phyloP scores from a whole-genome alignment of 1,140 invertebrate genomes.

The Drosophila setifemur region DNA sequence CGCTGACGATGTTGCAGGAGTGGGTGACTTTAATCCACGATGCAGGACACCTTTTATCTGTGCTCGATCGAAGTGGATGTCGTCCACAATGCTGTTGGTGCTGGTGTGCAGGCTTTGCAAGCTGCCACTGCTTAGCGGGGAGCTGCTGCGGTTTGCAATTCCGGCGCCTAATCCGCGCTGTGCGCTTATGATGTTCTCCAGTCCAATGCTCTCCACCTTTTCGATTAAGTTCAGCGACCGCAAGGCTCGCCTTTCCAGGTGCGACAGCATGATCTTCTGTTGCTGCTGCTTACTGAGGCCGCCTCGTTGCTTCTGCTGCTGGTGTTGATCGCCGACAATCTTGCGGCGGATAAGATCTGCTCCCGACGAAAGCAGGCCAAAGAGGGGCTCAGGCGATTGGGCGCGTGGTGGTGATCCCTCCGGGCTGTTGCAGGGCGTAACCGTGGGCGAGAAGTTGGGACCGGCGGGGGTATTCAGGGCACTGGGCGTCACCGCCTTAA shows the following conservation, averaged over 20 bases:
- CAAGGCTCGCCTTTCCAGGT: slow-evolving; percentile 83
- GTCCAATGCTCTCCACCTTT: slow-evolving; percentile 87
- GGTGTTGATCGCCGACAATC: slow-evolving; percentile 83
- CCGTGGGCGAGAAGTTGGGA: slow-evolving; percentile 88
- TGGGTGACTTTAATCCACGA: slow-evolving; percentile 62
- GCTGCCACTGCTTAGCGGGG: slow-evolving; percentile 87
- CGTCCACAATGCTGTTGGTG: slow-evolving; percentile 82
- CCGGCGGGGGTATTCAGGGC: slow-evolving; percentile 87
- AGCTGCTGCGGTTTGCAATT: slow-evolving; percentile 83
- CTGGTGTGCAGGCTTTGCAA: slow-evolving; percentile 84
- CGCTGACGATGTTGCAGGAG: slow-evolving; percentile 20
- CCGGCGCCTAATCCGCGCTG: slow-evolving; percentile 78
- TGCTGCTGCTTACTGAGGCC: slow-evolving; percentile 81
- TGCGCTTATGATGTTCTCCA: slow-evolving; percentile 87
- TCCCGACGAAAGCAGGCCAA: slow-evolving; percentile 87
- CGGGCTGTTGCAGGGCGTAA: slow-evolving; percentile 92
- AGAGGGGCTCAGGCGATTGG: slow-evolving; percentile 85
- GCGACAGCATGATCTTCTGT: slow-evolving; percentile 82
- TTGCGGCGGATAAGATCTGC: slow-evolving; percentile 89
- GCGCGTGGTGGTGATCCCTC: slow-evolving; percentile 85
- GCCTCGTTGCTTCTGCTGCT: slow-evolving; percentile 33
- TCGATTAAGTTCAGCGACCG: slow-evolving; percentile 85
- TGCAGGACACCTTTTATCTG: slow-evolving; percentile 77
- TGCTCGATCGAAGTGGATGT: slow-evolving; percentile 72
- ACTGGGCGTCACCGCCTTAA: slow-evolving; percentile 88